Evolutionary conservation across 1,140 invertebrate genomes (phyloP), one percentile per base, ranked within the genome.

Genomic region (Drosophila ohnishii): DNA sequence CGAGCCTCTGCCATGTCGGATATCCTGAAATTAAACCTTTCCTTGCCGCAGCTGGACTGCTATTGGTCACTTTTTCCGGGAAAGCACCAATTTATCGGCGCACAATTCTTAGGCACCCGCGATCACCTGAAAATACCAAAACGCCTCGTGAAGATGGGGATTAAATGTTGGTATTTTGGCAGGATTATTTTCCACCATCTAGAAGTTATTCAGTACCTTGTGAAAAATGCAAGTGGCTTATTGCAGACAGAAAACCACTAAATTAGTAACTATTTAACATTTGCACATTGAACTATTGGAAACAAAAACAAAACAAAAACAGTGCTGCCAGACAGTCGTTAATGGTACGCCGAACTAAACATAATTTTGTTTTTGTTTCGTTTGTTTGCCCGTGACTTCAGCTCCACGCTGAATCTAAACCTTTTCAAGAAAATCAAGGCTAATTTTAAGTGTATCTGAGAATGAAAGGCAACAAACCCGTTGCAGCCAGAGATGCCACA

Each of bases 51-150:
- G 8, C 16, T 16, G 1, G 6, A 37, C 34, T 45, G 56, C 30
- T 50, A 34, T 44, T 42, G 39, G 22, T 25, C 5, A 19, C 8
- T 5, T 14, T 1, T 51, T 11, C 9, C 14, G 39, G 66, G 67
- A 32, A 72, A 60, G 5, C 37, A 72, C 69, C 16, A 30, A 32
- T 35, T 60, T 72, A 50, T 60, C 25, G 5, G 9, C 5, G n/a
- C 13, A n/a, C 30, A n/a, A 10, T 3, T 11, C 0, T 5, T 30
- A 10, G 19, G n/a, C 19, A 5, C 19, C 5, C n/a, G 5, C 25
- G 62, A 64, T 64, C 62, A 40, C 28, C 30, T 28, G 0, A 34
- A 63, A 63, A 63, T 63, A 60, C 61, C 61, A 42, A 63, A 63
- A 63, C 28, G 25, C 19, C 35, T 40, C 39, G 19, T 11, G 2